Evolutionary conservation across 1,140 invertebrate genomes (phyloP).

Genomic region (Panulirus ornatus): DNA sequence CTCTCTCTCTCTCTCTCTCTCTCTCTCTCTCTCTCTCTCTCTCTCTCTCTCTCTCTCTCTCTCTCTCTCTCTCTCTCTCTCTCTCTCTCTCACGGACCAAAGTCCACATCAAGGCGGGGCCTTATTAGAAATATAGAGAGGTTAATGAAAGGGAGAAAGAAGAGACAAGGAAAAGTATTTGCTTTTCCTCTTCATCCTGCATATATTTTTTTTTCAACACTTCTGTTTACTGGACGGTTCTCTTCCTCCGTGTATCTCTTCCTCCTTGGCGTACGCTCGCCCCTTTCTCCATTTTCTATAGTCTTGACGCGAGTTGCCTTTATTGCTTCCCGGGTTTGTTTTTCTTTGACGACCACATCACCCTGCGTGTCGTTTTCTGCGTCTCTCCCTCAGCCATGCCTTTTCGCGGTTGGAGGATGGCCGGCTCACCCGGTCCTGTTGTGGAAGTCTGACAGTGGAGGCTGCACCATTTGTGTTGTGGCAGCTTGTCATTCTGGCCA

Average conservation of each 20-base stretch:
- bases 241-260: neutral
- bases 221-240: neutral
- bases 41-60: neutral
- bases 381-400: too few relatives aligned
- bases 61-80: neutral
- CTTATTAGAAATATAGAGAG: too few relatives aligned
- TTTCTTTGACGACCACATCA: too few relatives aligned
- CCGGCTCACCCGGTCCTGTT: neutral
- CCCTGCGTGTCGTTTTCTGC: too few relatives aligned
- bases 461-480: neutral
- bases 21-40: neutral
- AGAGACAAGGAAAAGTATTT: too few relatives aligned
- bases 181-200: neutral
- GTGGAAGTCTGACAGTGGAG: neutral
- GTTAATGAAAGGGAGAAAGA: too few relatives aligned
- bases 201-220: neutral
- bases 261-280: neutral
- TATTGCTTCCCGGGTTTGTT: too few relatives aligned
- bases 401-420: too few relatives aligned
- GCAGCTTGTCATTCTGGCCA: neutral
- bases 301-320: too few relatives aligned
- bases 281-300: neutral
- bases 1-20: neutral
- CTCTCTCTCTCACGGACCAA: neutral
- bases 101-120: too few relatives aligned